Percentiles rank a stretch among this genome's conserved stretches.
Conservation (phyloP, 2,888 invertebrate species). For the Erebia epiphron region DNA sequence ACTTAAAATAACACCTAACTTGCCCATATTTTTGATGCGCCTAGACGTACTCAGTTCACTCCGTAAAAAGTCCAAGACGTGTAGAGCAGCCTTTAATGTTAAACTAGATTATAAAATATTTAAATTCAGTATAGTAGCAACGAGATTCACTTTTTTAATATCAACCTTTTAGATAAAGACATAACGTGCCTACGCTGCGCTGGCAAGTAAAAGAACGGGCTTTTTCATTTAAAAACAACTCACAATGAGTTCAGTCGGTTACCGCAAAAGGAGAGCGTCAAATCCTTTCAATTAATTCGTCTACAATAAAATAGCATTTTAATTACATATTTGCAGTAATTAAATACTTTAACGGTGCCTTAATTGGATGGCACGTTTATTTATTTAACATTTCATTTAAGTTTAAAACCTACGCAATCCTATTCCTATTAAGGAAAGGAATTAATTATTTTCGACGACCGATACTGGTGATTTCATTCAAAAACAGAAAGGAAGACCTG, state of each 20-base stretch:
- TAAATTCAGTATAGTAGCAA: slow-evolving; percentile 1
- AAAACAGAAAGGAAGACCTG: not conserved
- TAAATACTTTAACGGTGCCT: slow-evolving; percentile 64
- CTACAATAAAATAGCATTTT: slow-evolving; percentile 68
- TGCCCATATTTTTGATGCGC: not conserved
- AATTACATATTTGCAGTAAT: slow-evolving; percentile 66
- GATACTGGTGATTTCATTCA: not conserved
- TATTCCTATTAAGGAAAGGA: slow-evolving; percentile 13
- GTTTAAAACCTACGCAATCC: slow-evolving; percentile 15
- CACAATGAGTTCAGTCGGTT: slow-evolving; percentile 35
- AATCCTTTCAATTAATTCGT: slow-evolving; percentile 60
- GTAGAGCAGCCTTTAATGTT: slow-evolving; percentile 2
- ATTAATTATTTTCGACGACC: not conserved
- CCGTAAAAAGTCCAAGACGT: not conserved
- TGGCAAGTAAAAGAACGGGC: not conserved
- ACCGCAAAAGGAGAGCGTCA: slow-evolving; percentile 58
- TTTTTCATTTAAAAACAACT: slow-evolving; percentile 15
- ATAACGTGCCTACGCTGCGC: slow-evolving; percentile 45
- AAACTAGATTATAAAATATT: not conserved
- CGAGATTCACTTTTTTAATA: slow-evolving; percentile 15
- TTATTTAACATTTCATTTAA: slow-evolving; percentile 27
- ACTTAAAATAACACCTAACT: not conserved
- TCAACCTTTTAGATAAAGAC: slow-evolving; percentile 56
- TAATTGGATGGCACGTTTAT: slow-evolving; percentile 56
- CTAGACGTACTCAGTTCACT: not conserved